These are phyloP conservation scores for Ecliptopera silaceata DNA, from an alignment of 2,888 invertebrate genomes.

Conservation along the genomic window DNA sequence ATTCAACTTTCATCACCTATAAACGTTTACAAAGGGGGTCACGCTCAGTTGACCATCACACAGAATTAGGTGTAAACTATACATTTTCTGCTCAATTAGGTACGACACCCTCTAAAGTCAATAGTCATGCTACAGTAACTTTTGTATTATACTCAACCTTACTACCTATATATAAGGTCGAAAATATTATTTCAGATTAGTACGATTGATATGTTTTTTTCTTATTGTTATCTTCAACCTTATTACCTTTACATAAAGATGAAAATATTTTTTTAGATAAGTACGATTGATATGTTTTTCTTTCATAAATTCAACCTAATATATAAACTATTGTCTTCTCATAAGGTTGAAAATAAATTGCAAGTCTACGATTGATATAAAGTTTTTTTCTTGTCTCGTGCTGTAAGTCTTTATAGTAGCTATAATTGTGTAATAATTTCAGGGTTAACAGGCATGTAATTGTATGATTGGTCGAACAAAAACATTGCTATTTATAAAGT, in stretches of 20 bases:
- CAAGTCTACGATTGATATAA: not conserved
- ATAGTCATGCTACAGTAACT: constrained; percentile 47
- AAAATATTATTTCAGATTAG: no score
- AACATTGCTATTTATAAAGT: constrained; percentile 34
- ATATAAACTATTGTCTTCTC: no score
- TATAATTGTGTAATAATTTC: constrained; percentile 45
- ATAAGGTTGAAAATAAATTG: no score
- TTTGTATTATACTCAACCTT: not conserved
- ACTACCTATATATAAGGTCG: not conserved
- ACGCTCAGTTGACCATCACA: constrained; percentile 23
- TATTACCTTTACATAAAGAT: no score
- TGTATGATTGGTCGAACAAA: constrained; percentile 57
- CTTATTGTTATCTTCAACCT: no score
- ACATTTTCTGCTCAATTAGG: constrained; percentile 64
- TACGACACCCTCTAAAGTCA: constrained; percentile 57
- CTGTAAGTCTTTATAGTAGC: constrained; percentile 40
- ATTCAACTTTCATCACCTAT: constrained; percentile 8
- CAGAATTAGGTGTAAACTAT: constrained; percentile 58
- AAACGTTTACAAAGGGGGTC: constrained; percentile 24
- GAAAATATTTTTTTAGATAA: no score
- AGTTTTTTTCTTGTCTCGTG: not conserved
- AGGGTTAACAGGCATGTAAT: constrained; percentile 71
- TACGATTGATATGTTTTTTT: no score
- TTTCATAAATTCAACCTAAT: no score
- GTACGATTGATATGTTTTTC: no score